These are phyloP conservation scores for Volucella inanis DNA, from an alignment of 2,888 invertebrate species.

Conservation along the genomic window DNA sequence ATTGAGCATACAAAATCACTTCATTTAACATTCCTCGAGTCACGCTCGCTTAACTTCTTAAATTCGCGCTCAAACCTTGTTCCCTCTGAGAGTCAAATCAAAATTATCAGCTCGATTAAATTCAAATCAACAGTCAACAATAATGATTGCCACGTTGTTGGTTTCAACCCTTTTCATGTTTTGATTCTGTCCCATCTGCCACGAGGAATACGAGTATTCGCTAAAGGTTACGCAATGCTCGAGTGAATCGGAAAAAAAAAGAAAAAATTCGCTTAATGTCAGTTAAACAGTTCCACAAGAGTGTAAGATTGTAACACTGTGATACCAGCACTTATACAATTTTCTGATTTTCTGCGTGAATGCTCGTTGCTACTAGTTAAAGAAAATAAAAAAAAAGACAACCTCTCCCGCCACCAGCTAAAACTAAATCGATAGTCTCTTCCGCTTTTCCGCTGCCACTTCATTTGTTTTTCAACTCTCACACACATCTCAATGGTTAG, in stretches of 20 bases:
- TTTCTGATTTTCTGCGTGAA: slow-evolving; percentile 64
- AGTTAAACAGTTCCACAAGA: slow-evolving; percentile 10
- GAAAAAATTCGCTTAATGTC: slow-evolving; percentile 20
- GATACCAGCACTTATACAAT: slow-evolving; percentile 45
- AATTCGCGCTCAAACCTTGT: too few species aligned
- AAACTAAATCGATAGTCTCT: slow-evolving; percentile 63
- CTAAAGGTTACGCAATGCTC: slow-evolving; percentile 24
- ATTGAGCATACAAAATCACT: too few species aligned
- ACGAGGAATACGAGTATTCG: background rate
- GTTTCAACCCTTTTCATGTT: background rate
- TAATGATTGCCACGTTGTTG: too few species aligned
- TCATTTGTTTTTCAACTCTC: slow-evolving; percentile 4
- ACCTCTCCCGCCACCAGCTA: background rate
- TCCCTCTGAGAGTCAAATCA: too few species aligned
- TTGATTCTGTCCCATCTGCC: background rate
- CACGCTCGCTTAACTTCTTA: too few species aligned
- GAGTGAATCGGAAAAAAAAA: slow-evolving; percentile 1
- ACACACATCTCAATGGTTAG: slow-evolving; percentile 10
- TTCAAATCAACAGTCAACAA: too few species aligned
- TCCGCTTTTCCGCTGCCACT: slow-evolving; percentile 45
- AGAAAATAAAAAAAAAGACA: slow-evolving; percentile 2
- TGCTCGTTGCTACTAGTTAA: background rate
- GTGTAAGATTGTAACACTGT: too few species aligned
- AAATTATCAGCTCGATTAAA: too few species aligned
- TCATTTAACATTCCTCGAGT: too few species aligned